Base-by-base conservation (phyloP, 2,888 invertebrate genomes). In the Adelphocoris suturalis region DNA sequence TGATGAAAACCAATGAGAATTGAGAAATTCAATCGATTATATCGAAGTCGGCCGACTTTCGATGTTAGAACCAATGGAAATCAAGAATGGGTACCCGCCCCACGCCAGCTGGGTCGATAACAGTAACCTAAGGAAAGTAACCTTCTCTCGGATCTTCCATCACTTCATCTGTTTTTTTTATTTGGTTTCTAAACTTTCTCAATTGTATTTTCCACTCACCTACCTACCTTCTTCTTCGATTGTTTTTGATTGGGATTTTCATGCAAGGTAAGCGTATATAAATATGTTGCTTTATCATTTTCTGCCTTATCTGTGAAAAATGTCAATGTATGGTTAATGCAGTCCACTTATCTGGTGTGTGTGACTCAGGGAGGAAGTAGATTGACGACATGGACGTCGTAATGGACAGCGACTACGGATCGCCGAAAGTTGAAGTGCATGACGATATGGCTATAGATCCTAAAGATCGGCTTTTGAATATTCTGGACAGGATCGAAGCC, bases 401-500 rank as follows among this genome's bases (percentile, higher is more conserved):
- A 61, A 82, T 86, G 48, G 90, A 90, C 19, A 84, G 57, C 78
- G 81, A 86, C 48, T 37, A 27, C 27, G 27, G 68, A 37, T 28
- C 89, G 23, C 90, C 90, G 48, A 88, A 78, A 88, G 86, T 91
- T 46, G 90, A 90, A 86, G 84, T 90, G 78, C 82, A 68, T 55
- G 90, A 90, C 19, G 82, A 78, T 14, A 16, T 61, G 28, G 7
- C 47, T 5, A 76, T 91, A 48, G 80, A 90, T 13, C 90, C 92
- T 0, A 94, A 94, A 92, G 94, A 94, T 92, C 95, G 96, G 93
- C 94, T 97, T 93, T 95, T 97, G 92, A 94, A 95, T 91, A 94
- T 97, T 88, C 93, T 98, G 91, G 98, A 98, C 93, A 95, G 96
- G 92, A 94, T 98, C 89, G 98, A 98, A 93, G 94, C 95, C 92